Evolutionary conservation across 2,113 vertebrate species (phyloP), one percentile per base, ranked within the genome.

Genomic region (Epinephelus fuscoguttatus): DNA sequence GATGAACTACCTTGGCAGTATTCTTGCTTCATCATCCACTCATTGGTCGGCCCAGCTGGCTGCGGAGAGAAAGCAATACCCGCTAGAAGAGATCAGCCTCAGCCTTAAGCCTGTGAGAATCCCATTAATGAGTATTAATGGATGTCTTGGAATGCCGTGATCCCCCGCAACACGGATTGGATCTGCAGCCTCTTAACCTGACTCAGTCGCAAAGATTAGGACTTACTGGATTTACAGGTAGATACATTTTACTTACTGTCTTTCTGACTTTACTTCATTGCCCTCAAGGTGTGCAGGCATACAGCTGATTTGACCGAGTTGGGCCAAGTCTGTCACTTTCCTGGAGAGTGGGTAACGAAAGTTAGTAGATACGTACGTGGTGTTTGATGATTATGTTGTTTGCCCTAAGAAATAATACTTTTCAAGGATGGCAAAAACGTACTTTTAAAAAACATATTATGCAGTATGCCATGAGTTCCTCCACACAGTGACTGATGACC

Each of bases 81-180:
- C 3, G 18, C 59, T 79, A 53, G 50, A 77, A 57, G 81, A 71
- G 87, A 84, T 93, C 88, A 87, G 85, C 62, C 47, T 80, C 60
- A 52, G 63, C 71, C 75, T 53, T 90, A 89, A 88, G 81, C 84
- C 84, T 66, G 62, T 72, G 60, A 83, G 62, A 87, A 91, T 91
- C 84, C 75, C 71, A 81, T 90, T 92, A 92, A 92, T 88, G 86
- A 81, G 87, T 69, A 90, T 91, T 91, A 93, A 91, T 83, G 78
- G 80, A 69, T 79, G 84, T 87, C 85, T 92, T 84, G 73, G 75
- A 89, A 92, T 78, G 49, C 66, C 4, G 25, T 88, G 84, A 88
- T 87, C 85, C 72, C 42, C 60, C 14, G 37, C 76, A 84, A 82
- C 81, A 84, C 62, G 85, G 73, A 88, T 70, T 61, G 74, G 75